Conservation (phyloP, 2,797 vertebrate species). For the Mus spretus region DNA sequence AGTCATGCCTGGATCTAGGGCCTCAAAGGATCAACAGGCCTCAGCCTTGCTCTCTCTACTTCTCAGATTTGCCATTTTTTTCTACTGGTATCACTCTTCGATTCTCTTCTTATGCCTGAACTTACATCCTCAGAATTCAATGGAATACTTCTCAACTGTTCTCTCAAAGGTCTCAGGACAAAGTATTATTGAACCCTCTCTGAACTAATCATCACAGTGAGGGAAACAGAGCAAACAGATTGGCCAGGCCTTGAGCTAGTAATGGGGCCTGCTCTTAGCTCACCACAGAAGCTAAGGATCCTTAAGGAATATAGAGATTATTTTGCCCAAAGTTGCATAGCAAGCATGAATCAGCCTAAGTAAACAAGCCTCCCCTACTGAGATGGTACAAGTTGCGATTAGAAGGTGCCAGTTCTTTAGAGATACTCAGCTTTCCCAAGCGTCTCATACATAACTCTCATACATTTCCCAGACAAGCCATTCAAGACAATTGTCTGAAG, state of each 20-base stretch:
- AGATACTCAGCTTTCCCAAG: neutral
- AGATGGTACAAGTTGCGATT: constrained; percentile 20
- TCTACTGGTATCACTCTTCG: neutral
- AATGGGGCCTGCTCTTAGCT: constrained; percentile 23
- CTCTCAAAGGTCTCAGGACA: constrained; percentile 15
- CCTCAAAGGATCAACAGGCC: neutral
- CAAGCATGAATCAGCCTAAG: constrained; percentile 47
- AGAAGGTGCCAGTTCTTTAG: neutral
- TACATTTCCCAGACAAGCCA: neutral
- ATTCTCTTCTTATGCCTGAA: neutral
- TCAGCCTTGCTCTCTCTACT: constrained; percentile 1
- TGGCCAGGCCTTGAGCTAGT: neutral
- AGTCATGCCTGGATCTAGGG: neutral
- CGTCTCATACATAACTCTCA: neutral
- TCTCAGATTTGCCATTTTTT: neutral
- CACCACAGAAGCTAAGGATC: constrained; percentile 5
- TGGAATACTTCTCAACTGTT: constrained; percentile 16
- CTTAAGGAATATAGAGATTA: constrained; percentile 39
- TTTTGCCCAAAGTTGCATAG: neutral
- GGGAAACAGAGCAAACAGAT: neutral
- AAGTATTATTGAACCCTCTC: constrained; percentile 27
- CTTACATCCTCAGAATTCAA: constrained; percentile 16
- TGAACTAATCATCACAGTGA: constrained; percentile 21
- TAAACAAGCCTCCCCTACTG: neutral
- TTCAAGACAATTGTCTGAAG: neutral